phyloP scores from a whole-genome alignment of 2,797 vertebrate species.

The Mycteria americana region DNA sequence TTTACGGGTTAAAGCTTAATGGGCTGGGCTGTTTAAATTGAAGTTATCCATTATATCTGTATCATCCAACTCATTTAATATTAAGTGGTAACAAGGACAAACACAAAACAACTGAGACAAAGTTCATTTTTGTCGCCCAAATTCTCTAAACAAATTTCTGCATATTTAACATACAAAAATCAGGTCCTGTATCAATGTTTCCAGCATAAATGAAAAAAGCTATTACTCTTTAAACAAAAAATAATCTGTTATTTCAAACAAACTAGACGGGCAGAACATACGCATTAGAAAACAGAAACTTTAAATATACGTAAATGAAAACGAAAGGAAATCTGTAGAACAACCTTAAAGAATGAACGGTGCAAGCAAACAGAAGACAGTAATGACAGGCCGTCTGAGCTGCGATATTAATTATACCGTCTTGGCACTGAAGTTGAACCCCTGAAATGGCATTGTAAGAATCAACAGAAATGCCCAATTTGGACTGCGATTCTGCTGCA shows the following conservation, averaged over 20 bases:
- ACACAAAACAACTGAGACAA: not conserved
- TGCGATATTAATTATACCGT: not conserved
- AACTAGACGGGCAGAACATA: not conserved
- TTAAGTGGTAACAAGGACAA: not conserved
- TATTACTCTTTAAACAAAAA: not conserved
- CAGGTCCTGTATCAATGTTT: not conserved
- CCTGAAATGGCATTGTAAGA: not conserved
- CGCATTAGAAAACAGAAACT: slow-evolving; percentile 21
- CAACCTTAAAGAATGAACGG: not conserved
- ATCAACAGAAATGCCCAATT: not conserved
- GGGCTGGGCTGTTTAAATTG: not conserved
- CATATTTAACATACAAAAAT: not conserved
- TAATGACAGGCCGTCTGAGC: not conserved
- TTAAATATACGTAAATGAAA: not conserved
- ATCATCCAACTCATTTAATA: not conserved
- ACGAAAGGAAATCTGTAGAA: not conserved
- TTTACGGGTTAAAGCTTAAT: not conserved
- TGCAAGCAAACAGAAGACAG: slow-evolving; percentile 15
- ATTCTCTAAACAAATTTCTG: not conserved
- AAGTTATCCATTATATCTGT: not conserved
- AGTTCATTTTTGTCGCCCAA: not conserved
- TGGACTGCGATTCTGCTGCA: not conserved
- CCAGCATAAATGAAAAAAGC: not conserved
- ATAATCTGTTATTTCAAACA: not conserved
- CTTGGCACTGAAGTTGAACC: not conserved